These are phyloP conservation scores for Melanotaenia maccullochi DNA, from an alignment of 2,797 vertebrate genomes.

Conservation along the genomic window DNA sequence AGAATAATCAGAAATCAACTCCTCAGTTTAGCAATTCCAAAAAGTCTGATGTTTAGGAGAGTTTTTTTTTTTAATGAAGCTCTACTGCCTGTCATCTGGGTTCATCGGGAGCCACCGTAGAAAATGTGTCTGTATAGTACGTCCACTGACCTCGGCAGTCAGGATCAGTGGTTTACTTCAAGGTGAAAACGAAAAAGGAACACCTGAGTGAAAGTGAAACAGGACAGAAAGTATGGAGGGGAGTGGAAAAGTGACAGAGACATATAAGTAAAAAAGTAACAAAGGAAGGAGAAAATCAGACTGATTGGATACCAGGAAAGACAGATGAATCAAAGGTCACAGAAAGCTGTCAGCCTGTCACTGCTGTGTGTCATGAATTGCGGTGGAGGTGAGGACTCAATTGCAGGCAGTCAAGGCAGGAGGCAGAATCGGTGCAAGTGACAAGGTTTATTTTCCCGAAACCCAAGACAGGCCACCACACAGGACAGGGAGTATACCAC, in stretches of 20 bases:
- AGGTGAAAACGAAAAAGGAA: constrained; percentile 34
- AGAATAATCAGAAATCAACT: neutral
- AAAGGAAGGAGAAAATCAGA: constrained; percentile 4
- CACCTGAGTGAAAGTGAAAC: constrained; percentile 31
- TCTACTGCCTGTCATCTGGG: constrained; percentile 13
- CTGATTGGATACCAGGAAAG: constrained; percentile 53
- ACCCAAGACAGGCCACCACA: too few species aligned
- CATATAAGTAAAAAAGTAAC: constrained; percentile 13
- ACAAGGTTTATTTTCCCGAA: too few species aligned
- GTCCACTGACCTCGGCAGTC: constrained; percentile 18
- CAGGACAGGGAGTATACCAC: too few species aligned
- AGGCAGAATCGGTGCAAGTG: too few species aligned
- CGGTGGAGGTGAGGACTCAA: too few species aligned
- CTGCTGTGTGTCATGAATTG: neutral
- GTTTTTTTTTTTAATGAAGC: neutral
- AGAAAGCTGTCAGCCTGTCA: constrained; percentile 60
- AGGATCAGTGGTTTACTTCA: constrained; percentile 33
- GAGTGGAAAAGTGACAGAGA: constrained; percentile 11
- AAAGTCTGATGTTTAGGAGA: neutral
- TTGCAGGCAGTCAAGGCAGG: too few species aligned
- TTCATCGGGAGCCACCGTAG: constrained; percentile 37
- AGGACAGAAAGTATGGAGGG: neutral
- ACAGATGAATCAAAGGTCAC: constrained; percentile 46
- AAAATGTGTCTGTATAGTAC: neutral
- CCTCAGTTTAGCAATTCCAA: neutral